phyloP scores from a whole-genome alignment of 2,797 vertebrate genomes.

The Halcyon leucocephala region DNA sequence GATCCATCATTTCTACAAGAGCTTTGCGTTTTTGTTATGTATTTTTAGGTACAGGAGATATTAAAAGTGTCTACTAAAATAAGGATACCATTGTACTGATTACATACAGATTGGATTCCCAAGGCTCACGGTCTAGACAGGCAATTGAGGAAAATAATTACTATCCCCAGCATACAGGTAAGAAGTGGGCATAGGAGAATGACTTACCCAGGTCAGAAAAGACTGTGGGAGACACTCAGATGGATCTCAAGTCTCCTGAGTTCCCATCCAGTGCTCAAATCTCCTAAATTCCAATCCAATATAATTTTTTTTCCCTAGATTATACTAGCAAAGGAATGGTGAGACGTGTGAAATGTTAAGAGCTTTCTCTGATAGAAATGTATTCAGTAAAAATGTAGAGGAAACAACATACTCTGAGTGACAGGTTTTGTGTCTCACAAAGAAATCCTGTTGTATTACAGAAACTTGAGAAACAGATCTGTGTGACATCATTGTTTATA shows the following conservation, averaged over 20 bases:
- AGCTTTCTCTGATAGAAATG: background rate
- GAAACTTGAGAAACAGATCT: background rate
- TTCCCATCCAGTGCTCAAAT: background rate
- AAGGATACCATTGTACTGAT: background rate
- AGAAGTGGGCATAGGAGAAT: background rate
- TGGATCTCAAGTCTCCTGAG: background rate
- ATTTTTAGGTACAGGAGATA: background rate
- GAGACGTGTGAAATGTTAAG: background rate
- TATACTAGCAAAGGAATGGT: background rate
- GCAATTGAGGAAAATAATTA: background rate
- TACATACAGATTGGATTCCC: background rate
- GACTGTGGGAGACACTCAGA: background rate
- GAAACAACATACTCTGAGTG: background rate
- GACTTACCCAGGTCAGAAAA: background rate
- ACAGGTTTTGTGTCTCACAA: background rate
- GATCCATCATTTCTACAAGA: background rate
- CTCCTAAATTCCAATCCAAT: background rate
- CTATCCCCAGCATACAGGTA: background rate
- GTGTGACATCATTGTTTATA: background rate
- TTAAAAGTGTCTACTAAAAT: background rate
- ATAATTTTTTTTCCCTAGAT: background rate
- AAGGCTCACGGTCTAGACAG: background rate
- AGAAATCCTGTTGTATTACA: background rate
- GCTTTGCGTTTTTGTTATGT: background rate
- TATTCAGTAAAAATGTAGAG: background rate